Conservation (phyloP, 2,797 vertebrate genomes). For the Synaphobranchus kaupii region DNA sequence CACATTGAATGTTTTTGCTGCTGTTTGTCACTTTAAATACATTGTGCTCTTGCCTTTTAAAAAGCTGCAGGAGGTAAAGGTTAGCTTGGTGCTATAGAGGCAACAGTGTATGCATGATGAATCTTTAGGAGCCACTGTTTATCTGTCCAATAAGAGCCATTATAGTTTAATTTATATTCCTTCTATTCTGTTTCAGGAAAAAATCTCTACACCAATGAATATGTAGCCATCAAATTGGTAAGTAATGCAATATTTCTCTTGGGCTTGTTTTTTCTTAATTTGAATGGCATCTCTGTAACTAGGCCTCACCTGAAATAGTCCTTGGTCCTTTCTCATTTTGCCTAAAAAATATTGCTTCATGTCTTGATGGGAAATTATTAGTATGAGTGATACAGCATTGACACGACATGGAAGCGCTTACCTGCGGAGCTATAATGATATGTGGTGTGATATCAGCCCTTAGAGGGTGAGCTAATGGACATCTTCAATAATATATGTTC, state of each 20-base stretch:
- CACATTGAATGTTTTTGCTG: background rate
- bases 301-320: background rate
- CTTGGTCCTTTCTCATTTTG: background rate
- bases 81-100: background rate
- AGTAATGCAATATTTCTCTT: constrained; percentile 62
- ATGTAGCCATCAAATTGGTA: constrained; percentile 99
- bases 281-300: background rate
- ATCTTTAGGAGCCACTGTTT: constrained; percentile 9
- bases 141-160: background rate
- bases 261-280: constrained; percentile 1
- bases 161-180: constrained; percentile 29
- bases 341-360: background rate
- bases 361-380: background rate
- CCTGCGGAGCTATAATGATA: background rate
- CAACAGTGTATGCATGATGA: background rate
- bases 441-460: background rate
- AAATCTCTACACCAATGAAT: constrained; percentile 99
- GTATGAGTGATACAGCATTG: background rate
- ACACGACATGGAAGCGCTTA: background rate
- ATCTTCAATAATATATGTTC: constrained; percentile 20
- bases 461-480: background rate
- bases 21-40: background rate
- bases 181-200: constrained; percentile 79
- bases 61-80: background rate
- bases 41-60: background rate